Percentiles rank a stretch among this genome's conserved stretches.
Conservation (phyloP, 2,113 vertebrate genomes). For the Myxocyprinus asiaticus region DNA sequence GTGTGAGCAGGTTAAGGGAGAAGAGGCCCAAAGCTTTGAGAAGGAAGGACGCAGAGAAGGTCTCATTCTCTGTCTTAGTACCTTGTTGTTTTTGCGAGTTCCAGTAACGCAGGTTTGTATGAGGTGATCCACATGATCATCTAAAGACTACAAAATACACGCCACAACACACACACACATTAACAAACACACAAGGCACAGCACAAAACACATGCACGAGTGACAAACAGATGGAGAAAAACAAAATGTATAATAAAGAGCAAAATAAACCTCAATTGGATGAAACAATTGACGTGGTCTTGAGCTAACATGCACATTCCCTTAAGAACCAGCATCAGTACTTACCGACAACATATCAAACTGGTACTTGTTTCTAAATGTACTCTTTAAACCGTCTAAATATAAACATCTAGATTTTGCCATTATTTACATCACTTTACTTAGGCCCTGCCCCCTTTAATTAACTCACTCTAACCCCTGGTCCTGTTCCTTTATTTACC, state of each 20-base stretch:
- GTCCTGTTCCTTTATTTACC: too few relatives aligned
- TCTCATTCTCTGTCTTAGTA: slow-evolving; percentile 80
- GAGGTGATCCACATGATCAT: slow-evolving; percentile 92
- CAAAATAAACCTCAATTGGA: slow-evolving; percentile 11
- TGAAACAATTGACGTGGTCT: background rate
- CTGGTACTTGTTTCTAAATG: background rate
- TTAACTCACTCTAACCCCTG: too few relatives aligned
- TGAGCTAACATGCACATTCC: slow-evolving; percentile 19
- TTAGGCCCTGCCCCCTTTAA: background rate
- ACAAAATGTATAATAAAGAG: slow-evolving; percentile 67
- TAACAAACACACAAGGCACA: slow-evolving; percentile 65
- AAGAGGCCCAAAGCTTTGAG: slow-evolving; percentile 53
- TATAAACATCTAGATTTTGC: too few relatives aligned
- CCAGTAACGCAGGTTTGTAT: slow-evolving; percentile 89
- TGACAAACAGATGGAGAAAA: slow-evolving; percentile 58
- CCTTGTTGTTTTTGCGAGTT: slow-evolving; percentile 87
- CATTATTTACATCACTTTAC: too few relatives aligned
- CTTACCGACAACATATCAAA: slow-evolving; percentile 4
- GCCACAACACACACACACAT: slow-evolving; percentile 75
- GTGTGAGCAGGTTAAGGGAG: slow-evolving; percentile 42
- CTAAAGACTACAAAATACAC: slow-evolving; percentile 90
- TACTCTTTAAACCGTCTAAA: too few relatives aligned
- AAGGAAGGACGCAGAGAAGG: slow-evolving; percentile 63
- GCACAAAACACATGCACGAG: slow-evolving; percentile 85
- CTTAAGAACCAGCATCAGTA: background rate